Conservation (phyloP, 1,140 invertebrate genomes). For the Agrilus planipennis region DNA sequence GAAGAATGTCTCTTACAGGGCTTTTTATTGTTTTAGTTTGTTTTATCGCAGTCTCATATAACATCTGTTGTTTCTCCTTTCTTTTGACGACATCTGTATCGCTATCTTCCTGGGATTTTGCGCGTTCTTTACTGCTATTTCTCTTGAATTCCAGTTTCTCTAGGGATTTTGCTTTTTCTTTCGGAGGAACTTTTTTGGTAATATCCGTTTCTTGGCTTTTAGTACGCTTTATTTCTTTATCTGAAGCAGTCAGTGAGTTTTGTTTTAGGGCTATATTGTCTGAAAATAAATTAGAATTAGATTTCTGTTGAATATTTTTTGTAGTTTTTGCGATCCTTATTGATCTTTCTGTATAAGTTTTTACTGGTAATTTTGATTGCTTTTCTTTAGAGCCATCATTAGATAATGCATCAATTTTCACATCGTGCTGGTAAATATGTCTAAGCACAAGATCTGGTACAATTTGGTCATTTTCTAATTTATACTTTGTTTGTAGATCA, state of each 20-base stretch:
- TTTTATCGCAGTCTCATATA: slow-evolving; percentile 56
- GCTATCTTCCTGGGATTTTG: slow-evolving; percentile 54
- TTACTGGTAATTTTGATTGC: no score
- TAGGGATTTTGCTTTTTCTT: slow-evolving; percentile 52
- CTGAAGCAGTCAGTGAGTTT: slow-evolving; percentile 42
- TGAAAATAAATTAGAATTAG: no score
- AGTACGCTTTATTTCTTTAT: slow-evolving; percentile 46
- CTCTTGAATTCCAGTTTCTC: slow-evolving; percentile 49
- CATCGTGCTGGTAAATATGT: no score
- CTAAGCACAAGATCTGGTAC: slow-evolving; percentile 41
- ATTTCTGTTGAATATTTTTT: no score
- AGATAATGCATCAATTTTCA: no score
- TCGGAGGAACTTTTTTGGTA: slow-evolving; percentile 38
- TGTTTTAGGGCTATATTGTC: no score
- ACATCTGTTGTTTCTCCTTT: slow-evolving; percentile 55
- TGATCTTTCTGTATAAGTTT: no score
- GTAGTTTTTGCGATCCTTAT: no score
- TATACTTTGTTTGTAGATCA: slow-evolving; percentile 1
- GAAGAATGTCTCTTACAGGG: slow-evolving; percentile 52
- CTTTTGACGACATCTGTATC: slow-evolving; percentile 54
- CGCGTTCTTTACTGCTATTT: slow-evolving; percentile 48
- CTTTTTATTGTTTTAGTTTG: slow-evolving; percentile 56
- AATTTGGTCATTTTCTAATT: slow-evolving; percentile 39
- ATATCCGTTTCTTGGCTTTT: slow-evolving; percentile 50
- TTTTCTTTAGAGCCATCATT: no score